Percentiles rank a stretch among this genome's conserved stretches.
phyloP scores from a whole-genome alignment of 2,797 vertebrate species.

The Otolemur crassicaudatus region DNA sequence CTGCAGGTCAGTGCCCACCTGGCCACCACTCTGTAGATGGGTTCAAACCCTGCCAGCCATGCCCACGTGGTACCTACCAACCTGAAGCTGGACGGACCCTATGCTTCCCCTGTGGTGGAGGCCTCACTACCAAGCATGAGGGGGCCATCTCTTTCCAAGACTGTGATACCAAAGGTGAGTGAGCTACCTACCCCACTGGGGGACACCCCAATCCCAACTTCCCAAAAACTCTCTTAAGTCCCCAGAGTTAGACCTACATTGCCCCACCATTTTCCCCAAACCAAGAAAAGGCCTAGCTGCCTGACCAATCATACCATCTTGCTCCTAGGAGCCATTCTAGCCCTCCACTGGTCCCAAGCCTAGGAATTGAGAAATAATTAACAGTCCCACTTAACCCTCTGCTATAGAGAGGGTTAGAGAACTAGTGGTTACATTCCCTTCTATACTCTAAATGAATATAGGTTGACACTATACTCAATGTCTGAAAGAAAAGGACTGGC shows the following conservation, averaged over 20 bases:
- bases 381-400: not conserved
- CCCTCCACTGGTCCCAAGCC: not conserved
- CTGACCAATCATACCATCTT: not conserved
- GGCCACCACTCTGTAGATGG: conserved; percentile 95
- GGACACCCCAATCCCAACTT: not conserved
- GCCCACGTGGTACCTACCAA: conserved; percentile 95
- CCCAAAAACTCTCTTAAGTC: not conserved
- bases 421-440: not conserved
- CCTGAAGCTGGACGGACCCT: conserved; percentile 95
- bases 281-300: not conserved
- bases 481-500: not conserved
- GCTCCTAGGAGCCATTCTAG: not conserved
- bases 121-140: conserved; percentile 94
- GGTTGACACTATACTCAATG: not conserved
- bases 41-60: conserved; percentile 96
- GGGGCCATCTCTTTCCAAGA: conserved; percentile 97
- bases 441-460: not conserved
- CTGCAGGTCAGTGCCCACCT: conserved; percentile 94
- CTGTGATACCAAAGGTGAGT: conserved; percentile 97
- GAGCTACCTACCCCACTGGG: not conserved
- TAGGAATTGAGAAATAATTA: not conserved
- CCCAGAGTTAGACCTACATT: not conserved
- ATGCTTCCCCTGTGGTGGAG: conserved; percentile 96
- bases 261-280: not conserved
- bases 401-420: not conserved